phyloP scores from a whole-genome alignment of 2,888 invertebrate species.

The Lomographa bimaculata region DNA sequence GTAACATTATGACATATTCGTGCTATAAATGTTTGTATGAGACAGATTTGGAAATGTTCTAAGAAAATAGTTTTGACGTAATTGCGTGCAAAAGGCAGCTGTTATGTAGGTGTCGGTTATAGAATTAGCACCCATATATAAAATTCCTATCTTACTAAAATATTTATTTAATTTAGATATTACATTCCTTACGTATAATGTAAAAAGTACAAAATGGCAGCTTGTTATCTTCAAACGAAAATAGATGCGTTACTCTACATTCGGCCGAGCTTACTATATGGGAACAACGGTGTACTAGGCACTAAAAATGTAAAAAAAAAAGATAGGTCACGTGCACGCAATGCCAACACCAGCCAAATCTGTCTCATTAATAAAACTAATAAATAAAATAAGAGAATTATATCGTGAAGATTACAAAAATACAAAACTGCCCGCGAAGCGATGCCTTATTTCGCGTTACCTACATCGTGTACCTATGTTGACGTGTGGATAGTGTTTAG shows the following conservation, averaged over 20 bases:
- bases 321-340: constrained; percentile 58
- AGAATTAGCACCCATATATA: constrained; percentile 48
- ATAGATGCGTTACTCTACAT: constrained; percentile 45
- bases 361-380: constrained; percentile 43
- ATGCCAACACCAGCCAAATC: constrained; percentile 40
- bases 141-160: constrained; percentile 41
- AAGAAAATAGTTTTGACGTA: neutral
- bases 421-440: constrained; percentile 53
- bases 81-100: constrained; percentile 71
- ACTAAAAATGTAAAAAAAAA: constrained; percentile 39
- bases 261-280: constrained; percentile 78
- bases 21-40: constrained; percentile 20
- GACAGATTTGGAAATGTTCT: constrained; percentile 36
- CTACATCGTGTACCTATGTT: constrained; percentile 75
- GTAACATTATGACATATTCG: constrained; percentile 14
- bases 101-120: constrained; percentile 59
- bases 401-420: too few species aligned
- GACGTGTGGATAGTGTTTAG: constrained; percentile 69
- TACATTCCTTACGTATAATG: constrained; percentile 46
- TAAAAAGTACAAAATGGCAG: constrained; percentile 70
- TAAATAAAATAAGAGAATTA: too few species aligned
- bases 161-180: constrained; percentile 44
- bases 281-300: constrained; percentile 72
- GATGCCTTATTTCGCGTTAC: constrained; percentile 81
- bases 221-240: constrained; percentile 55